Conservation (phyloP, 2,113 vertebrate species). For the Lagenorhynchus albirostris region DNA sequence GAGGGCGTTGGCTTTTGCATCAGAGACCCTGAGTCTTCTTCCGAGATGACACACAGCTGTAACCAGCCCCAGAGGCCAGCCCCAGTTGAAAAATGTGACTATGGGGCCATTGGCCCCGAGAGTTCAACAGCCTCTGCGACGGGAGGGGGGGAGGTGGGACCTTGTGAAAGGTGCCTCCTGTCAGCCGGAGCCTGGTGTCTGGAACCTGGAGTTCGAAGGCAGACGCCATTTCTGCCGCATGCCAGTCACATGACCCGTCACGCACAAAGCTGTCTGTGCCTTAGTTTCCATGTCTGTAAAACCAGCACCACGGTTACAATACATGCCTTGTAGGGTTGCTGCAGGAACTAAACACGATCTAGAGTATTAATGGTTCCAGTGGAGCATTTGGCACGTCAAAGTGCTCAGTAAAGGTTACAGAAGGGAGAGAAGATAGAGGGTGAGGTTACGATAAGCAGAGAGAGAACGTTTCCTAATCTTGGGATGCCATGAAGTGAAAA, state of each 20-base stretch:
- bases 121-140: background rate
- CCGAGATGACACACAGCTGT: background rate
- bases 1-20: background rate
- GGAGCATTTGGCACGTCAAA: background rate
- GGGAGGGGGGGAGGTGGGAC: background rate
- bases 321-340: background rate
- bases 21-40: background rate
- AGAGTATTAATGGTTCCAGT: background rate
- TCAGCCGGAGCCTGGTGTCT: background rate
- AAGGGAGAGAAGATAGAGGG: background rate
- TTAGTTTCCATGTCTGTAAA: background rate
- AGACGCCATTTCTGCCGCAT: background rate
- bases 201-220: background rate
- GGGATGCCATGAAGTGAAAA: background rate
- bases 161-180: background rate
- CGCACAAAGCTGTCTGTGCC: background rate
- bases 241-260: background rate
- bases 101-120: background rate
- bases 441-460: background rate
- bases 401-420: background rate
- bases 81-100: background rate
- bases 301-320: background rate
- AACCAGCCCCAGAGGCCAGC: background rate
- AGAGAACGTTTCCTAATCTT: background rate
- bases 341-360: background rate